Evolutionary conservation across 2,797 vertebrate genomes (phyloP).

Genomic region (Tokudaia muenninki): DNA sequence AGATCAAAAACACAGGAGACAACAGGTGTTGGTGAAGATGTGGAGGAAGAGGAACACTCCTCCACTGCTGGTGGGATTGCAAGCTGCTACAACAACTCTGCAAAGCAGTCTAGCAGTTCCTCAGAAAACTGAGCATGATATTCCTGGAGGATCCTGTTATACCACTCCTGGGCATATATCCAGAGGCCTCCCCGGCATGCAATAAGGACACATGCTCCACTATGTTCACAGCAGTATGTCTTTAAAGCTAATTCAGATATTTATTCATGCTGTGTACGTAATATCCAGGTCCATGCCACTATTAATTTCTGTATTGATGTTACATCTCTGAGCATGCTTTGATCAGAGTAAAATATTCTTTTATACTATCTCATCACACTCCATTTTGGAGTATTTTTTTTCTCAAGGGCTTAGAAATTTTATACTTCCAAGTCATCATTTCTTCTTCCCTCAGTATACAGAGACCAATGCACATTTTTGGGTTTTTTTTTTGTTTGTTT

Average conservation of each 20-base stretch:
- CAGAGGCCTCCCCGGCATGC: too few species aligned
- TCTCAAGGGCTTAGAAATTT: conserved; percentile 33
- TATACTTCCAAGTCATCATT: conserved; percentile 40
- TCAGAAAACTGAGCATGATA: too few species aligned
- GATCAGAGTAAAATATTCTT: conserved; percentile 45
- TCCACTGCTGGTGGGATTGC: too few species aligned
- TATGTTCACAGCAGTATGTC: neutral
- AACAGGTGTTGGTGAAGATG: too few species aligned
- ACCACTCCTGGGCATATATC: too few species aligned
- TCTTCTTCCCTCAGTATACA: conserved; percentile 41
- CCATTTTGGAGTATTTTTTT: conserved; percentile 37
- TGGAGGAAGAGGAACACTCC: too few species aligned
- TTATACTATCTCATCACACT: conserved; percentile 39
- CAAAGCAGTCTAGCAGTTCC: too few species aligned
- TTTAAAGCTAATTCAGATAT: conserved; percentile 61
- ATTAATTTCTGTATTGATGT: conserved; percentile 74
- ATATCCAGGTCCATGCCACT: conserved; percentile 38
- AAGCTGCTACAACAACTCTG: too few species aligned
- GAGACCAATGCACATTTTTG: conserved; percentile 19
- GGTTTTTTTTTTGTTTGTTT: too few species aligned
- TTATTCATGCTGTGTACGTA: conserved; percentile 15
- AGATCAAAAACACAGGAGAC: too few species aligned
- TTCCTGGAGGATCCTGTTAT: too few species aligned
- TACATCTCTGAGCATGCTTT: conserved; percentile 48
- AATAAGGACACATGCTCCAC: too few species aligned